Evolutionary conservation across 2,797 vertebrate genomes (phyloP), one percentile per base, ranked within the genome.

Genomic region (Mormyrops attenuatus): DNA sequence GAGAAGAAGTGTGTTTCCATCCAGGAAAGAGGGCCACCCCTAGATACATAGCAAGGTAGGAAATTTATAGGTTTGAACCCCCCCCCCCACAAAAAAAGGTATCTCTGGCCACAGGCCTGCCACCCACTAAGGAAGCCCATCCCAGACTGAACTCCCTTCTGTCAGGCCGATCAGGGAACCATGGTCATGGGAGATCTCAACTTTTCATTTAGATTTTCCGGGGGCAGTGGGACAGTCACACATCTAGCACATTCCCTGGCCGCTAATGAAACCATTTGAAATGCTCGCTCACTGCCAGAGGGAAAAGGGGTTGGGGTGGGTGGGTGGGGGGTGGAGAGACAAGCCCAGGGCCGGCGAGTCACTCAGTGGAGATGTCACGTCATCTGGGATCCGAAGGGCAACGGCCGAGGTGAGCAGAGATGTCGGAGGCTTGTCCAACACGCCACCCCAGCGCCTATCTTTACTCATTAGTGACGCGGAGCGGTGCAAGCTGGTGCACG

Each of bases 221-320:
- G 89, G 89, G 90, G 89, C 66, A 82, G 90, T 87, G 63, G 47
- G 90, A 89, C 89, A 26, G 69, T 91, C 89, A 91, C 89, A 91
- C 92, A 94, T 93, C 94, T 91, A 93, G 92, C 20, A 91, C 91
- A 88, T 93, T 92, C 93, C 86, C 80, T 85, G 92, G 90, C 93
- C 87, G 88, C 30, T 94, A 93, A 95, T 95, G 93, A 94, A 94
- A 93, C 93, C 93, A 94, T 95, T 95, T 95, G 94, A 95, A 93
- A 95, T 95, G 92, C 93, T 93, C 92, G 92, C 93, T 92, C 92
- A 93, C 92, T 93, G 93, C 95, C 95, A 95, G 95, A 95, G 95
- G 95, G 95, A 93, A 26, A 34, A 17, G 50, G 52, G 11, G 17
- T 7, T 6, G 52, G 93, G 94, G 92, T 92, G 93, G 94, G 90